Evolutionary conservation across 1,140 invertebrate species (phyloP).

Genomic region (Drosophila tsacasi): DNA sequence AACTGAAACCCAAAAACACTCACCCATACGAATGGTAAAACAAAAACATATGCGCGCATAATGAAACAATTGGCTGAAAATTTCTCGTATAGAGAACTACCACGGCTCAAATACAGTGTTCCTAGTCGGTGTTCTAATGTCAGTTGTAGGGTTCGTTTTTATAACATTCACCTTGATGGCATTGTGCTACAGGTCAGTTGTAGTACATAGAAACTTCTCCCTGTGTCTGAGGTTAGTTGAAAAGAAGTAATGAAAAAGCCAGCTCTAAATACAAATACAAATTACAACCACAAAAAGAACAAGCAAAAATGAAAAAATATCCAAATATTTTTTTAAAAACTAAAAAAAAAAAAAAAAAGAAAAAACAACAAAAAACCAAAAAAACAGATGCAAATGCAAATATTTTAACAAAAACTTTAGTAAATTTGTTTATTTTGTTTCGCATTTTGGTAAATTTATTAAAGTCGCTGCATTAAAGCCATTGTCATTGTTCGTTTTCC

Average conservation of each 20-base stretch:
- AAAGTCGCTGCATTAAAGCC: constrained; percentile 59
- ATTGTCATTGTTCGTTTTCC: constrained; percentile 47
- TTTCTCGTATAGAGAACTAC: constrained; percentile 91
- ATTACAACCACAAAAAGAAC: constrained; percentile 70
- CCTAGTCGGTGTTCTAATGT: constrained; percentile 98
- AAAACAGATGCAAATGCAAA: constrained; percentile 62
- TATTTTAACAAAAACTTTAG: constrained; percentile 60
- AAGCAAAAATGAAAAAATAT: constrained; percentile 52
- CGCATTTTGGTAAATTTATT: constrained; percentile 66
- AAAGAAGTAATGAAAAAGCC: constrained; percentile 87
- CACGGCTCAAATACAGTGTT: constrained; percentile 97
- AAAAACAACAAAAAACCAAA: constrained; percentile 43
- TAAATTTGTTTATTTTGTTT: constrained; percentile 67
- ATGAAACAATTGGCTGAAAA: constrained; percentile 68
- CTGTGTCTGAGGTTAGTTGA: constrained; percentile 97
- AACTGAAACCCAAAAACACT: constrained; percentile 27
- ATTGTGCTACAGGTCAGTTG: constrained; percentile 99
- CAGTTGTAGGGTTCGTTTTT: constrained; percentile 99
- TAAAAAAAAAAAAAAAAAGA: constrained; percentile 44
- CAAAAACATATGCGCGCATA: constrained; percentile 35
- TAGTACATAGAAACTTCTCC: constrained; percentile 98
- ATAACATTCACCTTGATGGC: constrained; percentile 98
- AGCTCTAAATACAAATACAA: constrained; percentile 87
- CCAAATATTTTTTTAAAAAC: constrained; percentile 25
- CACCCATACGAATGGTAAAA: constrained; percentile 5